These are phyloP conservation scores for Pseudomyrmex gracilis DNA, from an alignment of 1,140 invertebrate genomes.

Conservation along the genomic window DNA sequence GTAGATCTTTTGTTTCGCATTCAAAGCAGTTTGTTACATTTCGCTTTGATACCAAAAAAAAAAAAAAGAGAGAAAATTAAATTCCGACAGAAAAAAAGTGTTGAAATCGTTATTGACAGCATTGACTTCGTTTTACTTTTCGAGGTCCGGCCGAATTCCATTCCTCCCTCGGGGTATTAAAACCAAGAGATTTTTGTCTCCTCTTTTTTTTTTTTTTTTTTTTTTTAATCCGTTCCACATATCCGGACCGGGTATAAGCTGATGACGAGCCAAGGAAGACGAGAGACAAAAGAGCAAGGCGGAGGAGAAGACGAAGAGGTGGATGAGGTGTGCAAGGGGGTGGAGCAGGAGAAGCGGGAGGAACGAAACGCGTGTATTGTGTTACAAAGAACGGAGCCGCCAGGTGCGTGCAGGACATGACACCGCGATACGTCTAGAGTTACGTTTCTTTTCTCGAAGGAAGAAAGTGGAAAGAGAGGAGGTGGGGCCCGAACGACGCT, in stretches of 20 bases:
- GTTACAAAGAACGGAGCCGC: constrained; percentile 83
- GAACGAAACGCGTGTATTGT: constrained; percentile 79
- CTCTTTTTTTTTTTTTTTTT: constrained; percentile 33
- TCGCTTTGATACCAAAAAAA: not conserved
- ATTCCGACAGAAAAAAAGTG: not conserved
- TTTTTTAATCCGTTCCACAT: constrained; percentile 50
- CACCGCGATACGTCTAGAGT: constrained; percentile 81
- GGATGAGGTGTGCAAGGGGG: constrained; percentile 16
- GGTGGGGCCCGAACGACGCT: constrained; percentile 59
- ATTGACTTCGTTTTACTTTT: not conserved
- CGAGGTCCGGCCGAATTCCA: constrained; percentile 39
- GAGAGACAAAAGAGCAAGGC: constrained; percentile 31
- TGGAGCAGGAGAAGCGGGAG: constrained; percentile 50
- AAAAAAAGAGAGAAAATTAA: not conserved
- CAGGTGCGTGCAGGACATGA: constrained; percentile 82
- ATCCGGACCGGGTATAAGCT: constrained; percentile 49
- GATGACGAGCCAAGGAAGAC: constrained; percentile 48
- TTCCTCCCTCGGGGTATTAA: constrained; percentile 38
- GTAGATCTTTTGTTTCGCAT: not conserved
- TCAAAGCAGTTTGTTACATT: not conserved
- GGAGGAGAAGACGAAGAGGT: constrained; percentile 33
- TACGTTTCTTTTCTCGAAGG: constrained; percentile 78
- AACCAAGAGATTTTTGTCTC: constrained; percentile 41
- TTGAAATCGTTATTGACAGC: not conserved
- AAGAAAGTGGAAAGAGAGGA: constrained; percentile 56